phyloP scores from a whole-genome alignment of 64 coral and sea anemone species.

The Anthopleura sola region DNA sequence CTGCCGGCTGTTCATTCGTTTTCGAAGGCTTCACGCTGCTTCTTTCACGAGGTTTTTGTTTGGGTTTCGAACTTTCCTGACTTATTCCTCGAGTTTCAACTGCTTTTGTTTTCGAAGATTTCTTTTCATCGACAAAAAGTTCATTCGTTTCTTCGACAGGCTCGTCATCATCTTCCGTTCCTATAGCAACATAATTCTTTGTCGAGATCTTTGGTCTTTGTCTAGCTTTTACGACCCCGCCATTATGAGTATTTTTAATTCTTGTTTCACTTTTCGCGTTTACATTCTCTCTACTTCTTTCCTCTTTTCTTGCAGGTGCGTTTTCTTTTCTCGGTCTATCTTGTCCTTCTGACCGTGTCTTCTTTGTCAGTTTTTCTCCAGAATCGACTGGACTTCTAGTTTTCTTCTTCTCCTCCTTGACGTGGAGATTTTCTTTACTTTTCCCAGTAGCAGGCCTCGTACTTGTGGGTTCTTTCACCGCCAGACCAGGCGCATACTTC shows the following conservation, averaged over 20 bases:
- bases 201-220: constrained; percentile 8
- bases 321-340: neutral
- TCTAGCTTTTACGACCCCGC: neutral
- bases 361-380: neutral
- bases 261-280: neutral
- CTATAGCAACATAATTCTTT: constrained; percentile 14
- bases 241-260: neutral
- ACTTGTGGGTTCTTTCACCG: neutral
- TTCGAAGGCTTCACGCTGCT: neutral
- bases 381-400: neutral
- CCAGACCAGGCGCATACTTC: neutral
- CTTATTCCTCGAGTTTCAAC: neutral
- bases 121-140: neutral
- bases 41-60: neutral
- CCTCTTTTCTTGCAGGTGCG: neutral
- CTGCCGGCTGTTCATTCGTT: neutral
- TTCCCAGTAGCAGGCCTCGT: neutral
- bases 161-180: constrained; percentile 6
- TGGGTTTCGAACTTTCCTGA: neutral
- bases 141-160: neutral
- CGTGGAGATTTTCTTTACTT: neutral
- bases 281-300: neutral
- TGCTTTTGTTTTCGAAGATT: neutral
- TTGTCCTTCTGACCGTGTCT: neutral
- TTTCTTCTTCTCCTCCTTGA: neutral